Percentiles rank a stretch among this genome's conserved stretches.
Evolutionary conservation across 30 jellyfish, hydroid and myxozoan species (phyloP).

Genomic region (Cassiopea xamachana): DNA sequence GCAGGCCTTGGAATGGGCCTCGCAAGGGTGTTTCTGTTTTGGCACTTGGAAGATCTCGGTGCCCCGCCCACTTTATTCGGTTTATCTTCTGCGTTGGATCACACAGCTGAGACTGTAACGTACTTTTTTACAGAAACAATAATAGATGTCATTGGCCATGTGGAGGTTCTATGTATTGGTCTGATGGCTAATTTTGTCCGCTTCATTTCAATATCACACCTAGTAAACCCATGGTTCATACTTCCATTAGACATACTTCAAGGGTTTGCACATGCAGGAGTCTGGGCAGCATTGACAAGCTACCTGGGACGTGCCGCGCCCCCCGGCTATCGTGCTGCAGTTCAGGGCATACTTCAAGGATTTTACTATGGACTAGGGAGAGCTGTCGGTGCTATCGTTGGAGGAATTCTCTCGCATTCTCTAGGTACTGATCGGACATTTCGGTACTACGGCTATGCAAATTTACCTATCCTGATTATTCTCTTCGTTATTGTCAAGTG

Average conservation of each 20-base stretch:
- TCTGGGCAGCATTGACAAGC: constrained; percentile 99
- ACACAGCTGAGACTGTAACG: constrained; percentile 92
- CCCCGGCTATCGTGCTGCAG: constrained; percentile 98
- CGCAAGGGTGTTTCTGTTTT: constrained; percentile 93
- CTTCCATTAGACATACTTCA: constrained; percentile 96
- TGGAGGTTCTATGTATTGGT: constrained; percentile 87
- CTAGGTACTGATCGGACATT: constrained; percentile 93
- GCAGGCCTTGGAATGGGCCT: constrained; percentile 99
- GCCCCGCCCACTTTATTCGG: constrained; percentile 99
- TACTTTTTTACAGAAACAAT: constrained; percentile 87
- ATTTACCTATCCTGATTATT: constrained; percentile 81
- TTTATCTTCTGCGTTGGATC: constrained; percentile 97
- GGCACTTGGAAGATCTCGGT: constrained; percentile 99
- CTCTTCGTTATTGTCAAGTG: constrained; percentile 54
- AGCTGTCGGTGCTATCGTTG: constrained; percentile 99
- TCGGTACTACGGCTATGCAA: constrained; percentile 87
- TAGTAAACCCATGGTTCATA: constrained; percentile 96
- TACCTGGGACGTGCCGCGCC: constrained; percentile 98
- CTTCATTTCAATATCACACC: constrained; percentile 78
- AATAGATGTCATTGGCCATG: constrained; percentile 87
- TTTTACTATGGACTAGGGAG: constrained; percentile 98
- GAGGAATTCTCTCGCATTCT: constrained; percentile 93
- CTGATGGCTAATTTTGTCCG: constrained; percentile 89
- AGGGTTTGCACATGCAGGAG: constrained; percentile 99
- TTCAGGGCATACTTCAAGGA: constrained; percentile 97